These are phyloP conservation scores for Hyppa rectilinea DNA, from an alignment of 2,888 invertebrate species.

Conservation along the genomic window DNA sequence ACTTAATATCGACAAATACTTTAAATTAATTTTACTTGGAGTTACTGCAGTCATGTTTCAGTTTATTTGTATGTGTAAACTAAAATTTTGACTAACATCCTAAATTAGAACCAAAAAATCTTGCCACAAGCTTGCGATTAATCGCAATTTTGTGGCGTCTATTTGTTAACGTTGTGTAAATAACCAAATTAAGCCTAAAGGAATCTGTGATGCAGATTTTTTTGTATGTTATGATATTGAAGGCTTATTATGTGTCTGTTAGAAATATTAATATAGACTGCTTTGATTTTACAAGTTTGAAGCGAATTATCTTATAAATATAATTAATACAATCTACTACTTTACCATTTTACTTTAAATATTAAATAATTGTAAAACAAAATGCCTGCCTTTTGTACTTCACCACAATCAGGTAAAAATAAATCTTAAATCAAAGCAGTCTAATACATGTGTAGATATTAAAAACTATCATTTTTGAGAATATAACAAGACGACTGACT, in stretches of 20 bases:
- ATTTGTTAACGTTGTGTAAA: conserved; percentile 46
- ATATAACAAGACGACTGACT: conserved; percentile 67
- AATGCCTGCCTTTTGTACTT: neutral
- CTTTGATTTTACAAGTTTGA: conserved; percentile 24
- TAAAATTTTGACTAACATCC: conserved; percentile 57
- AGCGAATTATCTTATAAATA: neutral
- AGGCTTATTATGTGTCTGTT: conserved; percentile 38
- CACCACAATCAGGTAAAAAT: neutral
- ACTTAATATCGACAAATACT: conserved; percentile 4
- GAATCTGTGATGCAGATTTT: conserved; percentile 61
- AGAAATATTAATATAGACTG: conserved; percentile 11
- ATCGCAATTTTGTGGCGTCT: conserved; percentile 39
- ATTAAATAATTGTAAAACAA: neutral
- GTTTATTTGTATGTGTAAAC: conserved; percentile 61
- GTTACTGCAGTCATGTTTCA: conserved; percentile 56
- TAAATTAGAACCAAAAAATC: conserved; percentile 53
- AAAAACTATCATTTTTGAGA: conserved; percentile 47
- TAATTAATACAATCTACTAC: neutral
- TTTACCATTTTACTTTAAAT: neutral
- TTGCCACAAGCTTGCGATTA: conserved; percentile 41
- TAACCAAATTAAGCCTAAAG: conserved; percentile 52
- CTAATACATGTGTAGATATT: conserved; percentile 40
- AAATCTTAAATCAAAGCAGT: conserved; percentile 37
- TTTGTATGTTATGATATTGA: conserved; percentile 19
- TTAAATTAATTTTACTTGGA: conserved; percentile 18